Conservation (phyloP, 2,113 vertebrate species). For the Oryzias celebensis region DNA sequence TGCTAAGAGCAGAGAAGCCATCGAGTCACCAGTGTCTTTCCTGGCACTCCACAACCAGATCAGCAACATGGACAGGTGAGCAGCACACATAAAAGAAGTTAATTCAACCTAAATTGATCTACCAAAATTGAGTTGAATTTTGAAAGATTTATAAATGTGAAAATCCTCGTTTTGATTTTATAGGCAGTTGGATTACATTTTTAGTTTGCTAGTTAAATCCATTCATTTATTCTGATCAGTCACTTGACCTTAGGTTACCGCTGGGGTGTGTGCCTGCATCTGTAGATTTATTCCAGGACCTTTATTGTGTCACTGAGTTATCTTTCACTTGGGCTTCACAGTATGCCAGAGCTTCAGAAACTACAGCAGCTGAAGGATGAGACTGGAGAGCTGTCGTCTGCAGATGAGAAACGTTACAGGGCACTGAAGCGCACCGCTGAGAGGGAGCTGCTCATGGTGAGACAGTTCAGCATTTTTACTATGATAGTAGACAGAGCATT, state of each 20-base stretch:
- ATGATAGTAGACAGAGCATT: background rate
- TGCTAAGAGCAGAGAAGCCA: conserved; percentile 95
- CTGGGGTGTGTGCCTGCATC: background rate
- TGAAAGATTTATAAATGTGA: no score
- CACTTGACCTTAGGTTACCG: background rate
- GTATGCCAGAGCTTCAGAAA: conserved; percentile 98
- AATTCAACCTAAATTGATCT: no score
- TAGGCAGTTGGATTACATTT: no score
- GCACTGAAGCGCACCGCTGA: conserved; percentile 95
- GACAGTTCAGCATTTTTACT: background rate
- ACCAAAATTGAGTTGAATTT: no score
- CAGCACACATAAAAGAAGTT: background rate
- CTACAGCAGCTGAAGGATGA: conserved; percentile 98
- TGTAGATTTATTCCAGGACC: background rate
- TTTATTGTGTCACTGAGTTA: background rate
- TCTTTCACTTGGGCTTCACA: conserved; percentile 45
- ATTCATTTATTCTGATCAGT: background rate
- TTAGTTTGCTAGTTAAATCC: background rate
- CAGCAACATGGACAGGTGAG: conserved; percentile 98
- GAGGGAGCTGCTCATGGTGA: conserved; percentile 94
- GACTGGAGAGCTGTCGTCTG: conserved; percentile 94
- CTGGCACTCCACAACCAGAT: conserved; percentile 98
- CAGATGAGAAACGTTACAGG: conserved; percentile 95
- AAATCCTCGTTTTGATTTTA: no score
- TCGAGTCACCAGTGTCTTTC: conserved; percentile 97